Evolutionary conservation across 2,113 vertebrate species (phyloP), one percentile per base, ranked within the genome.

Genomic region (Tetraodon nigroviridis): DNA sequence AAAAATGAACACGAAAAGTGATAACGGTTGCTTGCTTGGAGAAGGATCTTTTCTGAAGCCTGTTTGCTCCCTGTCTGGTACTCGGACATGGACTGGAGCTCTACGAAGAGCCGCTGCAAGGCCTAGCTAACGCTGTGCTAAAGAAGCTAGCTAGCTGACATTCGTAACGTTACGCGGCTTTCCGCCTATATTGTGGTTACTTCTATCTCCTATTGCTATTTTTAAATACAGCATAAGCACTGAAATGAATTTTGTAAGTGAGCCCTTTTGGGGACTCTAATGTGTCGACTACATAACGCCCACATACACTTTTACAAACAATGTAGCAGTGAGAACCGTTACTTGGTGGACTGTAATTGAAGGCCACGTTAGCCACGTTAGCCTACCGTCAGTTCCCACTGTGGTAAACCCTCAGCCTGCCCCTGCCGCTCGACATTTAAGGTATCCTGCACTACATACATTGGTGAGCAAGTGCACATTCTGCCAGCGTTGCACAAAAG

Each of bases 361-460:
- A 79, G 77, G 83, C 79, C 84, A 64, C 59, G 64, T 49, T 77
- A 61, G 83, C 79, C 84, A 64, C 59, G 64, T 49, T 77, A 61
- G 59, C 48, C 48, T 5, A 6, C 20, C 37, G 42, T 52, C 50
- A 55, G 37, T 29, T 18, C 7, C 44, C 42, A 12, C 24, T 27
- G 3, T 0, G 3, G 7, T 6, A 6, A n/a, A 37, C 5, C 3
- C 10, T 6, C 19, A 20, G 2, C 18, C 5, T 4, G 15, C 51
- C 1, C 1, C 6, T 16, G 15, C 7, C 7, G 8, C 12, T 54
- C 2, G 14, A 13, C 2, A 7, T 18, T 14, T 6, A 7, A 14
- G 24, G 2, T 13, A 4, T 13, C 3, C 16, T 45, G 42, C 47
- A 11, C 60, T 44, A 41, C 29, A 19, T n/a, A 19, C 6, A n/a